Conservation (phyloP, 2,113 vertebrate genomes). For the Barbus barbus region DNA sequence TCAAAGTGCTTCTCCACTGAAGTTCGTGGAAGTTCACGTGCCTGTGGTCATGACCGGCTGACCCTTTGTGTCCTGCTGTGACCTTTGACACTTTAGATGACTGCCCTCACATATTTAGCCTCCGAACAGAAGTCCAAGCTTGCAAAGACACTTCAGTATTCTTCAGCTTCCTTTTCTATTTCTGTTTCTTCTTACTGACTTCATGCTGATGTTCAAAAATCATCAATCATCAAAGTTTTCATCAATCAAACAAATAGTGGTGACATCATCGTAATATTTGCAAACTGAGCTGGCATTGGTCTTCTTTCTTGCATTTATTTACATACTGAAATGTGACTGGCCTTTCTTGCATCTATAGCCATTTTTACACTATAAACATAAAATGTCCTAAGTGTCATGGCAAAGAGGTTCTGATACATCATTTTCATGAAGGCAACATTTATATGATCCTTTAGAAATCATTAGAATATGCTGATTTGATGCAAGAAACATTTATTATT, state of each 20-base stretch:
- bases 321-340: background rate
- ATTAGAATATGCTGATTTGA: background rate
- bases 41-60: conserved; percentile 33
- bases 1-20: conserved; percentile 30
- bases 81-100: conserved; percentile 8
- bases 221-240: background rate
- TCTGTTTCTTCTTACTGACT: background rate
- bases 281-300: background rate
- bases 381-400: background rate
- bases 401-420: background rate
- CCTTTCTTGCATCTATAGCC: background rate
- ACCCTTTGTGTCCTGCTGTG: background rate
- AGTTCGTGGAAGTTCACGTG: conserved; percentile 37
- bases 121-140: background rate
- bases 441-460: background rate
- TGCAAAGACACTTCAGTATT: background rate
- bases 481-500: background rate
- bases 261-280: background rate
- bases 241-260: background rate
- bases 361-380: background rate
- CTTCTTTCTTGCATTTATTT: background rate
- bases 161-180: background rate
- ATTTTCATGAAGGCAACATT: no score
- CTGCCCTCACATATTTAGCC: conserved; percentile 8
- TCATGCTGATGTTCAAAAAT: background rate